Conservation (phyloP, 1,140 invertebrate species). For the Bombus haemorrhoidalis region DNA sequence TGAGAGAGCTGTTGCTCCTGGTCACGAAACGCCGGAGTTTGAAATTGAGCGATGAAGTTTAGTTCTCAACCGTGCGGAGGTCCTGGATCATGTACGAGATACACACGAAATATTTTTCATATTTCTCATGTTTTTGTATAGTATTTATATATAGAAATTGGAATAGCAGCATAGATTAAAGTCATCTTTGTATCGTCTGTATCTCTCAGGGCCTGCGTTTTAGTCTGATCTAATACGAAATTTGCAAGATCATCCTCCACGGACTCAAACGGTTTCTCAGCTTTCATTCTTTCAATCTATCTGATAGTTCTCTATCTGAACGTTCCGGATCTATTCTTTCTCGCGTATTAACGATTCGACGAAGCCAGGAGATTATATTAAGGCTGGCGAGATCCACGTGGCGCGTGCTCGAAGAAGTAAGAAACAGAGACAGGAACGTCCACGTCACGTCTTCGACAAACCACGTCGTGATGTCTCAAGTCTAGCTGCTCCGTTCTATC, state of each 20-base stretch:
- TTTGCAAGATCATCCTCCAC: no score
- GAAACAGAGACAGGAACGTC: background rate
- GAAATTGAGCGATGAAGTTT: background rate
- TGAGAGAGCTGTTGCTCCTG: slow-evolving; percentile 20
- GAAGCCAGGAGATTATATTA: background rate
- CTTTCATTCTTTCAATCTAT: no score
- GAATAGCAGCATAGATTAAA: background rate
- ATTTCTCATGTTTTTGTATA: background rate
- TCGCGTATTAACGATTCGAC: background rate
- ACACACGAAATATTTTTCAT: background rate
- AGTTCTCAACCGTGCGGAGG: background rate
- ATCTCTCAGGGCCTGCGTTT: background rate
- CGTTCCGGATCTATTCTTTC: background rate
- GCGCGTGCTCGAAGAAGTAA: background rate
- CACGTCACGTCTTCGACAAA: background rate
- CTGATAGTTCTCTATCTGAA: background rate
- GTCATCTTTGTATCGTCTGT: background rate
- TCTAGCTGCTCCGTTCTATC: no score
- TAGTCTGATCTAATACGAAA: no score
- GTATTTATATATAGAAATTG: background rate
- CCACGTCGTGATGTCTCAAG: background rate
- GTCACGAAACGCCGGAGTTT: slow-evolving; percentile 38
- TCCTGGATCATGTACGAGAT: background rate
- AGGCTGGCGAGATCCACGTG: background rate
- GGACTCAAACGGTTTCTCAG: no score